Conservation (phyloP, 2,113 vertebrate species). For the Hippocampus abdominalis region DNA sequence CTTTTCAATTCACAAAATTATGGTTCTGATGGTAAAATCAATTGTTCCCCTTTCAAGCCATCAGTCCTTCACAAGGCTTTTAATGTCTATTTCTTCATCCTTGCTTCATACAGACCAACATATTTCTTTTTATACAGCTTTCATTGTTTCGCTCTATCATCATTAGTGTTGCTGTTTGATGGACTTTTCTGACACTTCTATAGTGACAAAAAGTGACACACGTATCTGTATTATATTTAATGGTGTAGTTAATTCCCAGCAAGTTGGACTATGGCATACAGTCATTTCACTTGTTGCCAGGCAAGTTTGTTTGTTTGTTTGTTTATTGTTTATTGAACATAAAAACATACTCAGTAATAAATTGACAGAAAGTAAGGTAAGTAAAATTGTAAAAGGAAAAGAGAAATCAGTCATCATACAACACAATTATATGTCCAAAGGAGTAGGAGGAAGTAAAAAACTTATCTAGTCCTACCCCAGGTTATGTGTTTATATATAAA, state of each 20-base stretch:
- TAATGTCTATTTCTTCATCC: background rate
- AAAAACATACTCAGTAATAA: too few relatives aligned
- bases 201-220: background rate
- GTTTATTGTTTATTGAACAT: too few relatives aligned
- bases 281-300: background rate
- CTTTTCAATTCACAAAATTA: conserved; percentile 11
- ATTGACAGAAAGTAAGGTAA: too few relatives aligned
- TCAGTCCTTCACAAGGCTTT: conserved; percentile 32
- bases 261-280: too few relatives aligned
- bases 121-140: conserved; percentile 9
- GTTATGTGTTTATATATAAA: too few relatives aligned
- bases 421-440: too few relatives aligned
- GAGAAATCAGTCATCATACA: too few relatives aligned
- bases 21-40: conserved; percentile 21
- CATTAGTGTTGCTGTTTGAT: background rate
- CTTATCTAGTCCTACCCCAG: too few relatives aligned
- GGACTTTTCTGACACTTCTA: background rate
- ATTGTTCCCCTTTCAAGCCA: conserved; percentile 26
- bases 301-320: too few relatives aligned
- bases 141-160: background rate
- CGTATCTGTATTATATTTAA: background rate
- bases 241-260: background rate
- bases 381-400: too few relatives aligned
- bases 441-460: too few relatives aligned
- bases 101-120: conserved; percentile 29